Evolutionary conservation across 2,888 invertebrate genomes (phyloP), one percentile per base, ranked within the genome.

Genomic region (Eristalis pertinax): DNA sequence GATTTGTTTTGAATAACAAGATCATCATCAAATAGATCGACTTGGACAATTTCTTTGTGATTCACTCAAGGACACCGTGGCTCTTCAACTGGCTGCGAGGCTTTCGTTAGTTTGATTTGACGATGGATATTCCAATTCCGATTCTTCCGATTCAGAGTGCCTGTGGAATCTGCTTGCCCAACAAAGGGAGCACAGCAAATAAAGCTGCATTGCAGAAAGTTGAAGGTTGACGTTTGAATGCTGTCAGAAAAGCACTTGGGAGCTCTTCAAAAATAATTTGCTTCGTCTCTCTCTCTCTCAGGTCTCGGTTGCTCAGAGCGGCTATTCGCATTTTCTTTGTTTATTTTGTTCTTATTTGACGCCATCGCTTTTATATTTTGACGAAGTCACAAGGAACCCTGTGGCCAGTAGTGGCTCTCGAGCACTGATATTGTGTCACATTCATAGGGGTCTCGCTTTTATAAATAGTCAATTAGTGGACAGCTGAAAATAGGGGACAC

Each of bases 261-360:
- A 60, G 41, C 38, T 22, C n/a, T 67, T 41, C n/a, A 50, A 68
- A 76, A 77, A 77, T 77, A 77, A 77, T 69, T 77, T 77, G 63
- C 69, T 50, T 63, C 64, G n/a, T 63, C 76, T 32, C 19, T 22
- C 29, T 22, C 26, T 70, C 10, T 67, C 19, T n/a, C n/a, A 41
- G 22, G 19, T n/a, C 43, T 15, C 15, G 43, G n/a, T 2, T n/a
- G 15, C 50, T 50, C n/a, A 38, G 38, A 13, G 38, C 13, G 13
- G 13, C 11, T 38, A 19, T n/a, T 19, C 5, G 50, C n/a, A 19
- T 50, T 19, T 50, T 50, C 10, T 5, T 50, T 50, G 19, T 50
- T 50, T 50, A 10, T 50, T 50, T 50, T 50, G 19, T 8, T 50
- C 19, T 50, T 50, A 50, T 50, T 50, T 19, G 50, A 50, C 50